These are phyloP conservation scores for Caloenas nicobarica DNA, from an alignment of 2,113 vertebrate species.

Conservation along the genomic window DNA sequence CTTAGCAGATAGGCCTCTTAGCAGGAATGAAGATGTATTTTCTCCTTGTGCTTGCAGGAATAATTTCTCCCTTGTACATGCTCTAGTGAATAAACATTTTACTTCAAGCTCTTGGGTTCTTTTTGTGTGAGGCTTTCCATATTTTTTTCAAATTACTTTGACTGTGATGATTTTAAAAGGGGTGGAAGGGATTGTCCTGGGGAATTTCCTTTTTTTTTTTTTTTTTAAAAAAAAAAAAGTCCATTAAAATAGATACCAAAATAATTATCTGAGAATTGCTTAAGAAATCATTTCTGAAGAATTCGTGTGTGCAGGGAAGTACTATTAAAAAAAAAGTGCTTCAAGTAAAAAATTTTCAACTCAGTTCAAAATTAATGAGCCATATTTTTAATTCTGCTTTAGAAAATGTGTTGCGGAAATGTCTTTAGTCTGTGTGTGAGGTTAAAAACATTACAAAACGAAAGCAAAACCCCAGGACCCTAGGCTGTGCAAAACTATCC, in stretches of 20 bases:
- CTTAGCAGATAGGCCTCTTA: not conserved
- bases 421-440: not conserved
- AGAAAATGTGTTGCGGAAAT: not conserved
- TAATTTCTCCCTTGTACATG: not conserved
- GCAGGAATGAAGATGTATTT: slow-evolving; percentile 15
- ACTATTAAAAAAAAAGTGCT: not conserved
- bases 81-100: not conserved
- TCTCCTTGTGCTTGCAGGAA: not conserved
- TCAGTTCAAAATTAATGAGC: not conserved
- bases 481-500: not conserved
- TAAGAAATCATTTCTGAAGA: not conserved
- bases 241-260: not conserved
- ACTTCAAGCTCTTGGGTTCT: not conserved
- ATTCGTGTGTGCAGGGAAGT: not conserved
- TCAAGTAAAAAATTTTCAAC: not conserved
- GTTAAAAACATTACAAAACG: not conserved
- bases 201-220: not conserved
- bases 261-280: not conserved
- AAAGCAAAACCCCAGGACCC: not conserved
- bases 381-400: not conserved
- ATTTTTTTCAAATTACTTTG: not conserved
- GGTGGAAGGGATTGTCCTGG: not conserved
- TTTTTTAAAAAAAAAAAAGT: not conserved
- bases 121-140: not conserved
- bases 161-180: not conserved